phyloP scores from a whole-genome alignment of 2,113 vertebrate genomes.

The Gasterosteus aculeatus region DNA sequence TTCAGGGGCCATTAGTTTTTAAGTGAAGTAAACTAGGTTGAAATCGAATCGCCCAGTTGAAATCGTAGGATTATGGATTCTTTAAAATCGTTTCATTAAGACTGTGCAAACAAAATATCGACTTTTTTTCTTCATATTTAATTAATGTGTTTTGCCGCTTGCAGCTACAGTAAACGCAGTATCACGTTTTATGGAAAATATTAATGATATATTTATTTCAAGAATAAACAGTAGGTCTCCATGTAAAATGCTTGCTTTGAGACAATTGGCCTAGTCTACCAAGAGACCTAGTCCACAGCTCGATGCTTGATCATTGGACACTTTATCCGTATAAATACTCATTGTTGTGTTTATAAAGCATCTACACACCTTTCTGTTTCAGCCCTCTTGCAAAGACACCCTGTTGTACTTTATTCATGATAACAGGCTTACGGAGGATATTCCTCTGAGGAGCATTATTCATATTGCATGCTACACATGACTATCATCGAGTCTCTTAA shows the following conservation, averaged over 20 bases:
- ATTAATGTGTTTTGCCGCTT: neutral
- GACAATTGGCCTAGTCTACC: neutral
- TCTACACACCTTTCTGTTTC: neutral
- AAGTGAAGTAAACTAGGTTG: neutral
- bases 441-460: slow-evolving; percentile 31
- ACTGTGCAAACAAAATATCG: neutral
- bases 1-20: slow-evolving; percentile 57
- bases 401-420: slow-evolving; percentile 24
- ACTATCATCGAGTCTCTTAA: slow-evolving; percentile 10
- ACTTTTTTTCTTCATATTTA: neutral
- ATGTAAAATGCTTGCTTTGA: neutral
- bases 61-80: neutral
- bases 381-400: neutral
- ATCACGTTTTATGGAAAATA: neutral
- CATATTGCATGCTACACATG: slow-evolving; percentile 30
- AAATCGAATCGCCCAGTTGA: neutral
- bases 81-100: neutral
- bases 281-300: neutral
- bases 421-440: slow-evolving; percentile 33
- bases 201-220: neutral
- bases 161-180: too few relatives aligned
- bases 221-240: neutral
- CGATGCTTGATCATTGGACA: neutral
- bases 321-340: neutral
- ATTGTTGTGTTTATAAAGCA: neutral